Percentiles rank a stretch among this genome's conserved stretches.
Evolutionary conservation across 1,140 invertebrate species (phyloP).

Genomic region (Ephestia elutella): DNA sequence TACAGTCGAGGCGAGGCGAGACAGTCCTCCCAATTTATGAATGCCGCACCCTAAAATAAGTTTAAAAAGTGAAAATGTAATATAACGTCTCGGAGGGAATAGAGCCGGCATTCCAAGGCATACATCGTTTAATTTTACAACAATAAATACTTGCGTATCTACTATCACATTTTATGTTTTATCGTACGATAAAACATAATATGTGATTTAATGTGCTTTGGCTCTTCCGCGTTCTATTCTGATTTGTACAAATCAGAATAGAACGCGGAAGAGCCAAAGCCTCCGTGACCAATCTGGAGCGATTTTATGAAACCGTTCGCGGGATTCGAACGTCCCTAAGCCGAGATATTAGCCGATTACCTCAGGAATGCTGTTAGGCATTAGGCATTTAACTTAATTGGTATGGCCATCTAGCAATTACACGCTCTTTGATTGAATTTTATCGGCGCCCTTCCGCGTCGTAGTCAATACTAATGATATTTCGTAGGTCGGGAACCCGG

Average conservation of each 20-base stretch:
- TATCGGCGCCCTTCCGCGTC: slow-evolving; percentile 16
- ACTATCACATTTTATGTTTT: slow-evolving; percentile 13
- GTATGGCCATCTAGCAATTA: slow-evolving; percentile 37
- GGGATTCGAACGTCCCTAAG: slow-evolving; percentile 37
- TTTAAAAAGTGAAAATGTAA: too few relatives aligned
- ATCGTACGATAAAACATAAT: too few relatives aligned
- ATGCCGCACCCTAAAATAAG: too few relatives aligned
- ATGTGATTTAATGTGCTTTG: too few relatives aligned
- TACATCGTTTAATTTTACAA: too few relatives aligned
- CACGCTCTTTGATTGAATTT: slow-evolving; percentile 43
- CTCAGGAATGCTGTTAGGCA: slow-evolving; percentile 42
- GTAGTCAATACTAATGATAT: neutral
- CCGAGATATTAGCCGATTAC: slow-evolving; percentile 38
- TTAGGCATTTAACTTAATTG: slow-evolving; percentile 35
- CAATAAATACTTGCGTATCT: neutral
- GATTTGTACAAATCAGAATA: slow-evolving; percentile 28
- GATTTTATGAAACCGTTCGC: slow-evolving; percentile 37
- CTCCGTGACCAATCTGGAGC: slow-evolving; percentile 38
- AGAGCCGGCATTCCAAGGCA: too few relatives aligned
- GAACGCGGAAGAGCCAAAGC: slow-evolving; percentile 36
- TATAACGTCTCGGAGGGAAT: too few relatives aligned
- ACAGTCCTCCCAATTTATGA: too few relatives aligned
- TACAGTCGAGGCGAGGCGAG: too few relatives aligned
- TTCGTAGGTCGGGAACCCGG: neutral
- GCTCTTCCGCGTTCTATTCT: too few relatives aligned